Conservation (phyloP, 2,888 invertebrate genomes). For the Drosophila nigricruria region DNA sequence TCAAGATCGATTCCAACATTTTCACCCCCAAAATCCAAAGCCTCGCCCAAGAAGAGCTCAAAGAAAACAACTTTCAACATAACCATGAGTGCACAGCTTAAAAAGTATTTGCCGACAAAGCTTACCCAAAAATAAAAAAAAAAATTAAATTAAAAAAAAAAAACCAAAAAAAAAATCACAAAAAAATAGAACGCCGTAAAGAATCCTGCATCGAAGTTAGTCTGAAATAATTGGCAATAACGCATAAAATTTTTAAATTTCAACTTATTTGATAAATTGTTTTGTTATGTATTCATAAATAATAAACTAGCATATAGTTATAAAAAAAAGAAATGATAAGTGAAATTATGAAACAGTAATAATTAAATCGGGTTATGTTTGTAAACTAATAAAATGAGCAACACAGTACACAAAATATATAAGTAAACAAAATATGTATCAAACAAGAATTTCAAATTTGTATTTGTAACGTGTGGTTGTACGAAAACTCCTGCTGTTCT, state of each 20-base stretch:
- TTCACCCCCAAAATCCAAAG: not conserved
- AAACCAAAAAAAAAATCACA: not conserved
- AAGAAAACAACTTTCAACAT: constrained; percentile 2
- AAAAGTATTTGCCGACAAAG: constrained; percentile 57
- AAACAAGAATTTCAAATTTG: not conserved
- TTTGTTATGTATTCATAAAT: constrained; percentile 77
- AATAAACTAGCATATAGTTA: constrained; percentile 60
- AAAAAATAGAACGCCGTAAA: constrained; percentile 1
- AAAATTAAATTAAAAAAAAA: not conserved
- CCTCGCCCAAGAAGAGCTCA: constrained; percentile 25
- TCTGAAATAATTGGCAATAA: constrained; percentile 63
- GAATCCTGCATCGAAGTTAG: constrained; percentile 35
- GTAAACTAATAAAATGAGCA: constrained; percentile 69
- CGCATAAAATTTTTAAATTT: constrained; percentile 47
- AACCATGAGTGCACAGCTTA: constrained; percentile 46
- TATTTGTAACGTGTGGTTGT: not conserved
- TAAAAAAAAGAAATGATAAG: constrained; percentile 35
- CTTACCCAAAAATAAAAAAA: constrained; percentile 21
- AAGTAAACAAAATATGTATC: constrained; percentile 11
- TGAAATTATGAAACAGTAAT: constrained; percentile 31
- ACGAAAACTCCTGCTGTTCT: too few relatives aligned
- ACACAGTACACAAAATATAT: constrained; percentile 33
- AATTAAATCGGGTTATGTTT: constrained; percentile 58
- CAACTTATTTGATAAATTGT: constrained; percentile 62
- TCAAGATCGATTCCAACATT: constrained; percentile 9